Base-by-base conservation (phyloP, 2,113 vertebrate species). In the Cebus imitator region DNA sequence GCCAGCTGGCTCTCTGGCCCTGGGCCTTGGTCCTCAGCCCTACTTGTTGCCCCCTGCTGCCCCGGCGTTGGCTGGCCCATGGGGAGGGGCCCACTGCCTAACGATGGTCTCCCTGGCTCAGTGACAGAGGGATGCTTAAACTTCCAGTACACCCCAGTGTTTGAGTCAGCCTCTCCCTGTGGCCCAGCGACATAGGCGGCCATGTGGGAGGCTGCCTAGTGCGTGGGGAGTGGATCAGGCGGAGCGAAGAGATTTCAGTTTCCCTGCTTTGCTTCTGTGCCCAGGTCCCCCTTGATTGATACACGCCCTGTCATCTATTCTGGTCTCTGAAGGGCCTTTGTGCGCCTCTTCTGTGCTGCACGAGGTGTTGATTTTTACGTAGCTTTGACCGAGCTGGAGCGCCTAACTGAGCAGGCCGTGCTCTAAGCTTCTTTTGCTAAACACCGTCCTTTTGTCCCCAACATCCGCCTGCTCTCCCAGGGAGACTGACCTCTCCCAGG, bases 161-260 rank as follows among this genome's bases (percentile, higher is more conserved):
- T 20, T 37, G 20, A 8, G 20, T 1, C 13, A 40, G 57, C 18
- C 43, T 43, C 37, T 89, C 52, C 58, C 35, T 25, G 50, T 0
- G 18, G 64, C 14, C 55, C 7, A n/a, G 37, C 0, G 70, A 55
- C 0, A 0, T 2, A 32, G 57, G n/a, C 30, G 32, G 55, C 20
- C 0, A 18, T 0, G 1, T 0, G 48, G 79, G 76, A n/a, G 23
- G 37, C 30, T 8, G 8, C 88, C 35, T 1, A 1, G 50, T 9
- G 35, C 9, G n/a, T 0, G 5, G 50, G 85, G 40, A 10, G 3
- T 30, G 0, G 0, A 27, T 32, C 2, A 3, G 25, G 20, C 1
- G 61, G 20, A 18, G 52, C 25, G 0, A 11, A 66, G 73, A 32
- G 85, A 18, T 25, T 9, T 43, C 37, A 40, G 37, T 40, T 40